These are phyloP conservation scores for Euleptes europaea DNA, from an alignment of 2,113 vertebrate genomes.

Conservation along the genomic window DNA sequence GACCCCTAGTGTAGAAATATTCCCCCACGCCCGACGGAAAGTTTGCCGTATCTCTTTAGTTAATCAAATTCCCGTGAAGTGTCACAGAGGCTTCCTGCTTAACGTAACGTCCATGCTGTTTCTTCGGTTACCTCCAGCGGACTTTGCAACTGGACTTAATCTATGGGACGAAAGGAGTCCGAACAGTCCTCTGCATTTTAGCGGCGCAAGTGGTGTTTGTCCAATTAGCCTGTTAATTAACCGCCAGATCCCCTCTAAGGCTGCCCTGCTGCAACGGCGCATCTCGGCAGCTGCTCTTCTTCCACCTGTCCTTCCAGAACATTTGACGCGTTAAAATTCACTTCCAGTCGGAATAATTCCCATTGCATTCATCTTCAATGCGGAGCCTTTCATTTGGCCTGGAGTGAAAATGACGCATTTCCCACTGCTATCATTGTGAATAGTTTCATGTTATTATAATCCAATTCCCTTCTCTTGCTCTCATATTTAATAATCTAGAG, in stretches of 20 bases:
- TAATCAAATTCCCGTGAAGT: too few species aligned
- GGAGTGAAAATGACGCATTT: conserved; percentile 6
- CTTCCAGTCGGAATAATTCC: conserved; percentile 4
- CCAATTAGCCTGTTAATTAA: neutral
- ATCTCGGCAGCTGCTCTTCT: neutral
- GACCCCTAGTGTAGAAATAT: too few species aligned
- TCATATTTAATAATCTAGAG: conserved; percentile 13
- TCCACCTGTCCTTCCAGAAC: neutral
- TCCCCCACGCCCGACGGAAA: too few species aligned
- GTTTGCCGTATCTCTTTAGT: too few species aligned
- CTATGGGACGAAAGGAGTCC: neutral
- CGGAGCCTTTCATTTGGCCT: neutral
- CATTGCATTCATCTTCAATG: conserved; percentile 4
- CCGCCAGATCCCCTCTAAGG: neutral
- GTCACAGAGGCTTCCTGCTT: too few species aligned
- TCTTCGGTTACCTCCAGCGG: neutral
- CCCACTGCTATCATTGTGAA: neutral
- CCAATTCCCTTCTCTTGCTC: conserved; percentile 9
- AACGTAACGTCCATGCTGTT: neutral
- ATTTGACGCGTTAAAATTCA: conserved; percentile 17
- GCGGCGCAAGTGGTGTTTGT: neutral
- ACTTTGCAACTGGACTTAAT: neutral
- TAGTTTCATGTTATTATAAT: conserved; percentile 25
- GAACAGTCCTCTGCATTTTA: neutral
- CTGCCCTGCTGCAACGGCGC: neutral